These are phyloP conservation scores for Phengaris alcon DNA, from an alignment of 2,888 invertebrate genomes.

Conservation along the genomic window DNA sequence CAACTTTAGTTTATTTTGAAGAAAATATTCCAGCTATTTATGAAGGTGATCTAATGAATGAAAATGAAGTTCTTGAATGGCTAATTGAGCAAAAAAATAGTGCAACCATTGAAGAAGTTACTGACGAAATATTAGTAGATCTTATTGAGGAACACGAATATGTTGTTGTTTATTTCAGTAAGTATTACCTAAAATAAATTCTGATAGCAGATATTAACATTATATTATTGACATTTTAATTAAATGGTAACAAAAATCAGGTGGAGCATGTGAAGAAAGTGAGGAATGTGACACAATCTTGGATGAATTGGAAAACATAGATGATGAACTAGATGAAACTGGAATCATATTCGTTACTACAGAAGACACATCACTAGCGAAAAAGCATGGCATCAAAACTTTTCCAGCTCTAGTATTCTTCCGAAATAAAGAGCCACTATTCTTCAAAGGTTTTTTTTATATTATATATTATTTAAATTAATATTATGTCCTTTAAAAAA, in stretches of 20 bases:
- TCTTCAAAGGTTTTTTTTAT: slow-evolving; percentile 81
- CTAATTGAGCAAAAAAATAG: slow-evolving; percentile 91
- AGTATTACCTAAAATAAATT: slow-evolving; percentile 52
- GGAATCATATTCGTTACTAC: slow-evolving; percentile 97
- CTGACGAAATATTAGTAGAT: slow-evolving; percentile 91
- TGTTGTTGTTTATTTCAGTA: slow-evolving; percentile 95
- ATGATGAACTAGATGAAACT: slow-evolving; percentile 94
- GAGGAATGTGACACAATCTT: slow-evolving; percentile 92
- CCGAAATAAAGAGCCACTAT: slow-evolving; percentile 92
- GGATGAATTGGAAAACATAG: slow-evolving; percentile 93
- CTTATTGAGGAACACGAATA: slow-evolving; percentile 94
- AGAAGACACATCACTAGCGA: slow-evolving; percentile 88
- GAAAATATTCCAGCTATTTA: slow-evolving; percentile 94
- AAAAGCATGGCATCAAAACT: slow-evolving; percentile 89
- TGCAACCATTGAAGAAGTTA: slow-evolving; percentile 96
- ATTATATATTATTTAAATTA: no score
- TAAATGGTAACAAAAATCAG: slow-evolving; percentile 49
- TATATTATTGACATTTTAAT: neutral
- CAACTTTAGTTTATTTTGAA: slow-evolving; percentile 92
- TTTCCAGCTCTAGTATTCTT: slow-evolving; percentile 94
- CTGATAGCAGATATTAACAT: neutral
- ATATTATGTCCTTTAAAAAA: neutral
- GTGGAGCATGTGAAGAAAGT: slow-evolving; percentile 92
- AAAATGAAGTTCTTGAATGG: slow-evolving; percentile 95
- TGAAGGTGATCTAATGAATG: slow-evolving; percentile 94